A percentile compares a stretch with the other conserved stretches of the same genome.
Conservation (phyloP, 53 echinoderm and acorn worm genomes). For the Stichopus horrens region DNA sequence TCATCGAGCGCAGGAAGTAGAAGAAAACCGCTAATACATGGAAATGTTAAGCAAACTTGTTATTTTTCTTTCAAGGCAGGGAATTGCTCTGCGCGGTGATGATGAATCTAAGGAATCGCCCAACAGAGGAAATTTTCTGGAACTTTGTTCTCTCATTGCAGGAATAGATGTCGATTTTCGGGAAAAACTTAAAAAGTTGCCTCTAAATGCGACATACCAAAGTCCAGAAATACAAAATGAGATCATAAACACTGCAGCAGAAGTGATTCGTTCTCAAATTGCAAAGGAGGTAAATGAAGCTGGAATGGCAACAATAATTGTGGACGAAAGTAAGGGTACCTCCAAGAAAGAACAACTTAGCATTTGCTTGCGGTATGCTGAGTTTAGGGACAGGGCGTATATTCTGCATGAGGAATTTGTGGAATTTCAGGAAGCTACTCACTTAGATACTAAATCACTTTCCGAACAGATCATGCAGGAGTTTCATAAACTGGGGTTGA, state of each 20-base stretch:
- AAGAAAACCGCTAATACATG: constrained; percentile 9
- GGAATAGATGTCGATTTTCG: not conserved
- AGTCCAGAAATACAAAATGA: constrained; percentile 24
- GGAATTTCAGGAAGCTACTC: constrained; percentile 42
- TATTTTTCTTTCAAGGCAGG: constrained; percentile 15
- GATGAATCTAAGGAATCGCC: not conserved
- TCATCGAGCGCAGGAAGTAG: not conserved
- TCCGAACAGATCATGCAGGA: constrained; percentile 16
- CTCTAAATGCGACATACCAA: constrained; percentile 18
- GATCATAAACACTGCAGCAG: constrained; percentile 8
- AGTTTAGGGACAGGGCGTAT: constrained; percentile 5
- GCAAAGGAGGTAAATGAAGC: constrained; percentile 9
- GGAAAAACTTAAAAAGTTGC: not conserved
- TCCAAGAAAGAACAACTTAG: constrained; percentile 34
- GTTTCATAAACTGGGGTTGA: constrained; percentile 7
- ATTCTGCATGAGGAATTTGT: constrained; percentile 41
- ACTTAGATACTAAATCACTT: constrained; percentile 37
- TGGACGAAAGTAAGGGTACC: constrained; percentile 19
- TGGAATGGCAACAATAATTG: constrained; percentile 8
- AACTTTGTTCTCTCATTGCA: constrained; percentile 20
- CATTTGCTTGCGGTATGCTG: constrained; percentile 37
- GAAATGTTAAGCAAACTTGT: not conserved
- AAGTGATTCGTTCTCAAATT: constrained; percentile 6
- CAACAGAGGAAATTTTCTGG: constrained; percentile 11
- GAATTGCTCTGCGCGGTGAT: constrained; percentile 13